A percentile compares a stretch with the other conserved stretches of the same genome.
Conservation (phyloP, 2,888 invertebrate genomes). For the Stenotaenia linearis region DNA sequence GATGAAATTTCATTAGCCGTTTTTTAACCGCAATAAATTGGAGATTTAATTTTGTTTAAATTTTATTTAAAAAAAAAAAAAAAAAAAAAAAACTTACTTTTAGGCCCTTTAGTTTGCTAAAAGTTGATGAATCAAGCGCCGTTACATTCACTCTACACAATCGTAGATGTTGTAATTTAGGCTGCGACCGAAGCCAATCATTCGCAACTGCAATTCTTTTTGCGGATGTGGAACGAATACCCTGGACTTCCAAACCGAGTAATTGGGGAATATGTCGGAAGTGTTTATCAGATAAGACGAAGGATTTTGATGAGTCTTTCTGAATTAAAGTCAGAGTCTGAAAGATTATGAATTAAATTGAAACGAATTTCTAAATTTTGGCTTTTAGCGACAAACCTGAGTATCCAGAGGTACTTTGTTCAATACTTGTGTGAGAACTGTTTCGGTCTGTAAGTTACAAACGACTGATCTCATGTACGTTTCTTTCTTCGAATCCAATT, state of each 20-base stretch:
- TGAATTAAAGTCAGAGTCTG: not conserved
- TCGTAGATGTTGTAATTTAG: constrained; percentile 34
- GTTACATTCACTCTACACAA: constrained; percentile 35
- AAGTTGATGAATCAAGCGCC: constrained; percentile 32
- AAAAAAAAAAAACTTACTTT: constrained; percentile 33
- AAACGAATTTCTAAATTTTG: not conserved
- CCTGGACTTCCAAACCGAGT: not conserved
- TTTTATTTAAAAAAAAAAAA: too few relatives aligned
- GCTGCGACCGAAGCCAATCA: constrained; percentile 32
- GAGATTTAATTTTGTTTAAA: too few relatives aligned
- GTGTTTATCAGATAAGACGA: constrained; percentile 7
- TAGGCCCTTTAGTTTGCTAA: constrained; percentile 34
- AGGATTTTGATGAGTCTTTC: not conserved
- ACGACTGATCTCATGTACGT: not conserved
- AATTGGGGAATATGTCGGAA: not conserved
- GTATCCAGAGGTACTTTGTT: not conserved
- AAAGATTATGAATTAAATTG: too few relatives aligned
- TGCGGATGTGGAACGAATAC: not conserved
- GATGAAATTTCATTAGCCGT: too few relatives aligned
- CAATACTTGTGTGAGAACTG: not conserved
- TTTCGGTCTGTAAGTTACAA: not conserved
- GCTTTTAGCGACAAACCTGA: not conserved
- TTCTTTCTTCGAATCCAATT: not conserved
- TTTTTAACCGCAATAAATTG: too few relatives aligned
- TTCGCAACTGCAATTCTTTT: constrained; percentile 31